Conservation (phyloP, 2,797 vertebrate species). For the Potorous gilbertii region DNA sequence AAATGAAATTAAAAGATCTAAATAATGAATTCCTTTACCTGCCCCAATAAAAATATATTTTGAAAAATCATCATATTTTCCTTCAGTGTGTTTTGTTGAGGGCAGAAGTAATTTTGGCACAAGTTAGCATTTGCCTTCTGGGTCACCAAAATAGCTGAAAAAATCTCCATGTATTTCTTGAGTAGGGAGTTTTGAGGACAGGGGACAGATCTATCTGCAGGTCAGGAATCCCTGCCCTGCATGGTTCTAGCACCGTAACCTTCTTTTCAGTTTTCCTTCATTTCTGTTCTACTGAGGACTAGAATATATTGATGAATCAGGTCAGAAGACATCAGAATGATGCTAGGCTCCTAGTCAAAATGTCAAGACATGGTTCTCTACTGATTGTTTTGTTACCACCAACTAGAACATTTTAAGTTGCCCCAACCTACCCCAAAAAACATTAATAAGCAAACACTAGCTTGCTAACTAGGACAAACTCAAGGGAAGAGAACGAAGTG, state of each 20-base stretch:
- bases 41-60: neutral
- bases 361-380: neutral
- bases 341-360: neutral
- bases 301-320: conserved; percentile 27
- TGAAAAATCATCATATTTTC: neutral
- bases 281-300: neutral
- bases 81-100: neutral
- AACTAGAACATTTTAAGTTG: neutral
- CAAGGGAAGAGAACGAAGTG: neutral
- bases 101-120: neutral
- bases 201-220: neutral
- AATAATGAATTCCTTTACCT: neutral
- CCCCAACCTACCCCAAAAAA: neutral
- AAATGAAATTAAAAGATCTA: conserved; percentile 19
- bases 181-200: neutral
- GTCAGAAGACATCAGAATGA: neutral
- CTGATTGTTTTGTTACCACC: neutral
- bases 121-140: conserved; percentile 2
- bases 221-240: neutral
- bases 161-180: neutral
- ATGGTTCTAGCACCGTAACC: neutral
- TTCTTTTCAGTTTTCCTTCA: neutral
- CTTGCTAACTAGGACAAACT: neutral
- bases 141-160: neutral
- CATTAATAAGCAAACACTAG: neutral